Evolutionary conservation across 2,888 invertebrate genomes (phyloP).

Genomic region (Eudasyphora cyanicolor): DNA sequence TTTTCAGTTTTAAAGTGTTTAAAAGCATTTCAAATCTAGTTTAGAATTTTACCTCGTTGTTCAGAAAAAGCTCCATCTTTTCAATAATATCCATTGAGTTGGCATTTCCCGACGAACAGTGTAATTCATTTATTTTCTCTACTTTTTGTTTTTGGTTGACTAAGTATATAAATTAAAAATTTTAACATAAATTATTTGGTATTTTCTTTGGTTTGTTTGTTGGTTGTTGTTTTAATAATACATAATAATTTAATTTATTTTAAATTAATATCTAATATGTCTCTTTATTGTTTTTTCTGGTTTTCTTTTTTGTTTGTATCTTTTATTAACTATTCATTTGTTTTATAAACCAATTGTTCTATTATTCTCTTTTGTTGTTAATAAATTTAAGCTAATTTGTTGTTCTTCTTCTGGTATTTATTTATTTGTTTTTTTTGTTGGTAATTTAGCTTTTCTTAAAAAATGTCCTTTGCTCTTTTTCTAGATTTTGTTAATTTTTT

Average conservation of each 20-base stretch:
- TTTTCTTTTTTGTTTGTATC: conserved; percentile 31
- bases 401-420: conserved; percentile 43
- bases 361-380: conserved; percentile 40
- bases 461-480: conserved; percentile 61
- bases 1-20: no score
- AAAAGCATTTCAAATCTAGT: neutral
- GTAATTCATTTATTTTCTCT: neutral
- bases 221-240: conserved; percentile 23
- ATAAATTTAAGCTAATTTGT: conserved; percentile 61
- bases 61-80: neutral
- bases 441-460: conserved; percentile 62
- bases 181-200: conserved; percentile 22
- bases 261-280: conserved; percentile 37
- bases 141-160: neutral
- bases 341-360: conserved; percentile 59
- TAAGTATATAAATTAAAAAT: conserved; percentile 26
- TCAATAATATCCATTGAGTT: neutral
- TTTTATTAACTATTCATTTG: conserved; percentile 50
- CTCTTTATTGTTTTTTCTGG: conserved; percentile 30
- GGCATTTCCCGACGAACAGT: neutral
- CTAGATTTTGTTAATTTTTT: conserved; percentile 45
- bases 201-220: conserved; percentile 19
- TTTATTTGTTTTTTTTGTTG: conserved; percentile 50
- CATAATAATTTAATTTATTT: conserved; percentile 47
- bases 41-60: no score